phyloP scores from a whole-genome alignment of 2,797 vertebrate species.

The Glyptemys insculpta region DNA sequence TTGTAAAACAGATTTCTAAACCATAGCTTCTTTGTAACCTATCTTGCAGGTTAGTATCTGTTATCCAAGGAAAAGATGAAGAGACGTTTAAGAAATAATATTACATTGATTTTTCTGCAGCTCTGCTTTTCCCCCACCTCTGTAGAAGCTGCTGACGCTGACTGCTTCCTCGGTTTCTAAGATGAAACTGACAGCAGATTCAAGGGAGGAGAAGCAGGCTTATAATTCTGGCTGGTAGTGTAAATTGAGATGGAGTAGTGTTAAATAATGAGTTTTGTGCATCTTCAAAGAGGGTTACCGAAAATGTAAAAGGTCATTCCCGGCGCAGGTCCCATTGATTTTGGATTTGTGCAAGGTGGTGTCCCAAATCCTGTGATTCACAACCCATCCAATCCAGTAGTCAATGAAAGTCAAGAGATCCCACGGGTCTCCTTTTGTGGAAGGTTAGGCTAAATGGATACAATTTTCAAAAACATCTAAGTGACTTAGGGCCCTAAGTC shows the following conservation, averaged over 20 bases:
- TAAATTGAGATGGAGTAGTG: neutral
- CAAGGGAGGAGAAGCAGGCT: neutral
- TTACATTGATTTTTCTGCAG: neutral
- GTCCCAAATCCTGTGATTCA: neutral
- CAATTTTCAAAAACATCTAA: neutral
- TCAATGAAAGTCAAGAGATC: neutral
- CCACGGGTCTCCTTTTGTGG: neutral
- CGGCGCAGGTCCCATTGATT: neutral
- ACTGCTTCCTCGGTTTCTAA: neutral
- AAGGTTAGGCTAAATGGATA: neutral
- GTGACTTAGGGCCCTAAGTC: neutral
- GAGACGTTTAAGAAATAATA: neutral
- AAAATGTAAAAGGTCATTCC: neutral
- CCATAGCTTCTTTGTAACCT: neutral
- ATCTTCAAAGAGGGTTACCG: neutral
- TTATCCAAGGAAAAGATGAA: neutral
- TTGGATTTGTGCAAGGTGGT: neutral
- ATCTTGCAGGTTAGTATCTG: rapidly evolving
- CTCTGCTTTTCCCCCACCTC: neutral
- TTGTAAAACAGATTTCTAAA: neutral
- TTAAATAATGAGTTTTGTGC: neutral
- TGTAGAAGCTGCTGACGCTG: neutral
- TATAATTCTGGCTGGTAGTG: neutral
- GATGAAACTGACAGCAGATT: neutral
- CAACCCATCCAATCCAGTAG: neutral